Evolutionary conservation across 2,797 vertebrate species (phyloP), one percentile per base, ranked within the genome.

Genomic region (Sebastes matsubarae): DNA sequence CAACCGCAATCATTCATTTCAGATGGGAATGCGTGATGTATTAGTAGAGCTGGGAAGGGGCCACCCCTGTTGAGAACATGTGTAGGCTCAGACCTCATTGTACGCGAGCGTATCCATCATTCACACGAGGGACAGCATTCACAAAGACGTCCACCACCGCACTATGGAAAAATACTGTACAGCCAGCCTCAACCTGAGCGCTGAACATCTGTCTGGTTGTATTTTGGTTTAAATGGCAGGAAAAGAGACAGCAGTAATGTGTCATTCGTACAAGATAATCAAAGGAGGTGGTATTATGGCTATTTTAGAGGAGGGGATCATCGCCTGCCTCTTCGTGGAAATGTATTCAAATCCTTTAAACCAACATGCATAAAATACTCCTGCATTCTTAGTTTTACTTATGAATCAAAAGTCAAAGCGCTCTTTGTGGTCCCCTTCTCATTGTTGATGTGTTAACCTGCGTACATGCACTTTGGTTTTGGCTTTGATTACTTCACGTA

Each of bases 51-150:
- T 82, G 76, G 79, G 82, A 84, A 55, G 80, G 90, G 90, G 89
- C 91, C 92, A 90, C 91, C 89, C 92, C 29, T 79, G 90, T 90
- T 84, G 91, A 87, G 83, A 90, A 89, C 87, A 81, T 92, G 92
- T 91, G 70, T 85, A 88, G 89, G 90, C 91, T 88, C 88, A 86
- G 87, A 85, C 86, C 92, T 91, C 85, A 84, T 92, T 92, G 89
- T 91, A 69, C 82, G 68, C 3, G 38, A 80, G 79, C 54, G 12
- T 82, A 92, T 93, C 92, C 87, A 90, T 94, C 92, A 93, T 87
- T 76, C 78, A 68, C 1, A 29, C 83, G 75, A 84, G 74, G 82
- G 85, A 92, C 88, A 85, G 90, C 81, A 60, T 73, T 89, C 87
- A 89, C 88, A 93, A 90, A 93, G 89, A 89, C 82, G 20, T 80